Evolutionary conservation across 1,140 invertebrate species (phyloP), one percentile per base, ranked within the genome.

Genomic region (Rhagoletis zephyria): DNA sequence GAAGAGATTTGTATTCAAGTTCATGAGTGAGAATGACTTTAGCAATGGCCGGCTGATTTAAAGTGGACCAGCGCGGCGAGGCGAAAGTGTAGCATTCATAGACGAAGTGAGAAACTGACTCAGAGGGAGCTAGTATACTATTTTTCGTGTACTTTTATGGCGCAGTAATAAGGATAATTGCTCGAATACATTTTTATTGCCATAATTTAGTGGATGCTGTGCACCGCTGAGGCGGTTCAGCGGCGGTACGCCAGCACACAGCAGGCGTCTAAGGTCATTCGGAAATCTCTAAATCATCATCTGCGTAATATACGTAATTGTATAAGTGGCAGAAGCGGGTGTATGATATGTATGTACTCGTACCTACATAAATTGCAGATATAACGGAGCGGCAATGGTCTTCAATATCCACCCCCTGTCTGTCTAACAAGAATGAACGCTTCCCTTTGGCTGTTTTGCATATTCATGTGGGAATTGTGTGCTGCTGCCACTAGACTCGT

Each of bases 81-180:
- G 16, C 1, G 45, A 56, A 19, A 56, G 9, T n/a, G n/a, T 63
- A 63, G n/a, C 61, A 14, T 63, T 63, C n/a, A 63, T 19, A 19
- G 70, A 7, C 70, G 42, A 16, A n/a, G 42, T 4, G 45, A 56
- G 70, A 74, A 9, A 48, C 48, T 56, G n/a, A 2, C 48, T 81
- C 56, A 30, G 16, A 56, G 74, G 16, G 16, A 7, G 12, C 14
- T 51, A 77, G 40, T 9, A 48, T 51, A 7, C 30, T 65, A 85
- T n/a, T 87, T 81, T 9, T 59, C n/a, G 70, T 48, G 64, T 61
- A 16, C 85, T 74, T 86, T 86, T 74, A 86, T 86, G 45, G 64
- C 65, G 19, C 85, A 77, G 85, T 88, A 88, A 88, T 88, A 88
- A 88, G 87, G 87, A 88, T 88, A 88, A 88, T 88, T 88, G 87